Evolutionary conservation across 2,113 vertebrate genomes (phyloP).

Genomic region (Trinectes maculatus): DNA sequence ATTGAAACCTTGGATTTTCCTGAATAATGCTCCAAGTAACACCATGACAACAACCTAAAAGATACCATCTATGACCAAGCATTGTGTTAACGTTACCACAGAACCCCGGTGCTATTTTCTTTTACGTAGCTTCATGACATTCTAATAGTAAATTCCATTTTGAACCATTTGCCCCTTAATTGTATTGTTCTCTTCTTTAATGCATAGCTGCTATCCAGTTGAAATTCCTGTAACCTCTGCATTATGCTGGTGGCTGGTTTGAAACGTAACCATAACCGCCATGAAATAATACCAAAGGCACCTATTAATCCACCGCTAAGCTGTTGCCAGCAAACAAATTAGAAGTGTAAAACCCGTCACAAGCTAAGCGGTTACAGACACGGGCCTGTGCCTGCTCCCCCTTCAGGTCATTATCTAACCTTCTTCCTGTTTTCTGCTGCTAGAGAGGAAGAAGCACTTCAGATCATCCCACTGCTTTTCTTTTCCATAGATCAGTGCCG

Average conservation of each 20-base stretch:
- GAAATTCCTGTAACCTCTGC: constrained; percentile 20
- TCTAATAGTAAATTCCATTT: neutral
- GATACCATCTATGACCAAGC: constrained; percentile 25
- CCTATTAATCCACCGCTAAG: constrained; percentile 80
- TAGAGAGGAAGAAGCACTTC: constrained; percentile 72
- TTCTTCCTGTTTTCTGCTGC: constrained; percentile 76
- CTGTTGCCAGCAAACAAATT: constrained; percentile 76
- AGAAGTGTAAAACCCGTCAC: constrained; percentile 78
- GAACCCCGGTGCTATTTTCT: no score
- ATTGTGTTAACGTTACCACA: constrained; percentile 9
- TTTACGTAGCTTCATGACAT: no score
- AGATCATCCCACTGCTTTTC: constrained; percentile 62
- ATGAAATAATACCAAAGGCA: constrained; percentile 77
- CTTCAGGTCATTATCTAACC: constrained; percentile 80
- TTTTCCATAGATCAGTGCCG: constrained; percentile 74
- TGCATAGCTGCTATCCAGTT: neutral
- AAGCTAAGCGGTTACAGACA: constrained; percentile 77
- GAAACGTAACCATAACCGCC: constrained; percentile 73
- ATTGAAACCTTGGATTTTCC: constrained; percentile 58
- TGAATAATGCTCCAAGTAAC: constrained; percentile 21
- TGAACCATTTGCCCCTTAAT: neutral
- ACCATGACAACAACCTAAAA: constrained; percentile 31
- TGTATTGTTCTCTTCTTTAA: neutral
- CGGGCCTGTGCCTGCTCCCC: constrained; percentile 64
- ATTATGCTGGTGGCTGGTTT: constrained; percentile 38